These are phyloP conservation scores for Patiria miniata DNA, from an alignment of 35 echinoderm and acorn worm species.

Conservation along the genomic window DNA sequence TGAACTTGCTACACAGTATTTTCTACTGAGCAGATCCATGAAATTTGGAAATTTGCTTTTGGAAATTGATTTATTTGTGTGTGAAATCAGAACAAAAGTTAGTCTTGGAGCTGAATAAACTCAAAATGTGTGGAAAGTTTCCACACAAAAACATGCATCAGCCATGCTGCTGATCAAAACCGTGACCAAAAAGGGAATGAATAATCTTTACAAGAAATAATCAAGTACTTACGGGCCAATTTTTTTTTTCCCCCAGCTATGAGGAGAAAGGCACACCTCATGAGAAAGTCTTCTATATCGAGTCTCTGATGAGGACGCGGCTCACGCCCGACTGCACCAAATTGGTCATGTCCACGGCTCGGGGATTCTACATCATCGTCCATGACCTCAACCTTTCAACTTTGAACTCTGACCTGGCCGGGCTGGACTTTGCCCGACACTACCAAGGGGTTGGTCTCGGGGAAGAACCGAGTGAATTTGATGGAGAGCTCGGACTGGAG, in stretches of 20 bases:
- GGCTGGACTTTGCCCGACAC: slow-evolving; percentile 53
- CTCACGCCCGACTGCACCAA: slow-evolving; percentile 79
- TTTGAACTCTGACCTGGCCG: slow-evolving; percentile 57
- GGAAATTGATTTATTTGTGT: no score
- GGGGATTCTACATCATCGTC: slow-evolving; percentile 82
- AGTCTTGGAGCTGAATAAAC: no score
- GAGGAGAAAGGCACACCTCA: slow-evolving; percentile 52
- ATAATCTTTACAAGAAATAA: no score
- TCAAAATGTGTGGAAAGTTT: no score
- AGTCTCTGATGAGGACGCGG: slow-evolving; percentile 73
- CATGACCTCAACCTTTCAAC: slow-evolving; percentile 82
- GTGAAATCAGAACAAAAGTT: no score
- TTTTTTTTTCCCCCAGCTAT: slow-evolving; percentile 33
- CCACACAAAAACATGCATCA: no score
- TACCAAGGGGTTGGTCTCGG: slow-evolving; percentile 48
- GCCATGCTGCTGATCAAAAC: no score
- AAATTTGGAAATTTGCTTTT: no score
- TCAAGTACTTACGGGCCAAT: no score
- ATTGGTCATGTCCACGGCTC: slow-evolving; percentile 73
- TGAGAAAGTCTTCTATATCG: slow-evolving; percentile 61
- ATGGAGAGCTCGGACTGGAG: slow-evolving; percentile 44
- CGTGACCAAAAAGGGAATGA: no score
- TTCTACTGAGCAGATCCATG: no score
- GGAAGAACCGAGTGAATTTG: slow-evolving; percentile 53
- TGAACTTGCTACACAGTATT: no score